Evolutionary conservation across 2,888 invertebrate genomes (phyloP), one percentile per base, ranked within the genome.

Genomic region (Sicus ferrugineus): DNA sequence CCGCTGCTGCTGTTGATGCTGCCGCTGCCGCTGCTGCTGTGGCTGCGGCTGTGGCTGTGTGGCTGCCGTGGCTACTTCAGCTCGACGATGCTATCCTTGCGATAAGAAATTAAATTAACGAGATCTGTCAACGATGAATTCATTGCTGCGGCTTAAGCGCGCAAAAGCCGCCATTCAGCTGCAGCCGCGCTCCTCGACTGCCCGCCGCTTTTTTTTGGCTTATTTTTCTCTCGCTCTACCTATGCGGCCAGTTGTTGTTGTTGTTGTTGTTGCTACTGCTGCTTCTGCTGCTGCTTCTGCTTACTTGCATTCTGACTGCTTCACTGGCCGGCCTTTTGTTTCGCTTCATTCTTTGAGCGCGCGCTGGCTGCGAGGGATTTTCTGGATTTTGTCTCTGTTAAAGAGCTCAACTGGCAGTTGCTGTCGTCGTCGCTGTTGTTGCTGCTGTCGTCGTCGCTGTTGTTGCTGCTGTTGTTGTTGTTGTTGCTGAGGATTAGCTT

Each of bases 91-190:
- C 80, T 80, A 80, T 79, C 79, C 81, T 79, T 81, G 79, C 81
- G 84, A 82, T 83, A 83, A 81, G 83, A 84, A 83, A 83, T 83
- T 83, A 83, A 84, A 83, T 83, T 84, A 83, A 84, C 83, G 83
- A 83, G 83, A 83, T 82, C 82, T 83, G 83, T 83, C 83, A 83
- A 83, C 81, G 81, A 81, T 81, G 83, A 81, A 82, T 82, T 82
- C 81, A 82, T 82, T 82, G 81, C 82, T 79, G 77, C 79, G 80
- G 81, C 79, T 82, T 81, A 82, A 82, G 81, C 81, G 81, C 81
- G 80, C 81, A 82, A 82, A 82, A 80, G 81, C 81, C 81, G 81
- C 82, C 81, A 81, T 81, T 82, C 82, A 48, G 34, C 34, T 42
- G 61, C 16, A 19, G 48, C 42, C 58, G 38, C 2, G 28, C 6